A percentile compares a stretch with the other conserved stretches of the same genome.
Evolutionary conservation across 2,113 vertebrate genomes (phyloP).

Genomic region (Oncorhynchus gorbuscha): DNA sequence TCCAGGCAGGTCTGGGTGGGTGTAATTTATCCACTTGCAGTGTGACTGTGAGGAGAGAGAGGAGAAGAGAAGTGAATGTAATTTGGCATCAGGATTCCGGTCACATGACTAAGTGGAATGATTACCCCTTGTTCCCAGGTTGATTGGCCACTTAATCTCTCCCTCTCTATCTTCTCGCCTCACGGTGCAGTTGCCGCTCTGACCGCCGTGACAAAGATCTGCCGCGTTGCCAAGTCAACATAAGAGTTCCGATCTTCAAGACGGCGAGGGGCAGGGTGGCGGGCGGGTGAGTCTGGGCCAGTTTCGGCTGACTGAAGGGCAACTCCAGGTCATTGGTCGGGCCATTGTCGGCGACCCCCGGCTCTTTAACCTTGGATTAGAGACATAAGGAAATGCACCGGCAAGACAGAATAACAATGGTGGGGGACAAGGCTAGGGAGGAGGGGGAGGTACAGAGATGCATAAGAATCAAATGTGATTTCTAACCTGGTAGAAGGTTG

Average conservation of each 20-base stretch:
- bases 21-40: slow-evolving; percentile 2
- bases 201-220: slow-evolving; percentile 51
- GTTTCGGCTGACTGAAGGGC: slow-evolving; percentile 27
- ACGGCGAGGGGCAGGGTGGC: not conserved
- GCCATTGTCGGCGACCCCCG: slow-evolving; percentile 2
- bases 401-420: slow-evolving; percentile 44
- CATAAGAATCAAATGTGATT: not conserved
- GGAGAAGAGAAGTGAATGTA: slow-evolving; percentile 14
- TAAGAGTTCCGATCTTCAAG: slow-evolving; percentile 8
- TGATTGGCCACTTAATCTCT: slow-evolving; percentile 78
- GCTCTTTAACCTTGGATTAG: slow-evolving; percentile 51
- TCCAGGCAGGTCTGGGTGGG: not conserved
- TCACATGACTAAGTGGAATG: slow-evolving; percentile 60
- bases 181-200: not conserved
- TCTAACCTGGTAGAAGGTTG: no score
- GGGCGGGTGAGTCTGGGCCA: slow-evolving; percentile 26
- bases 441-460: not conserved
- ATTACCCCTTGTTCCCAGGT: slow-evolving; percentile 65
- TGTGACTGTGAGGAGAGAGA: slow-evolving; percentile 3
- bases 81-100: slow-evolving; percentile 45
- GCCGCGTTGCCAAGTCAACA: slow-evolving; percentile 61
- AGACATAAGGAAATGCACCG: slow-evolving; percentile 44
- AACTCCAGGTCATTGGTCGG: slow-evolving; percentile 37
- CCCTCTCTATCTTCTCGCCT: slow-evolving; percentile 1
- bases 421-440: slow-evolving; percentile 32